Evolutionary conservation across 2,797 vertebrate genomes (phyloP), one percentile per base, ranked within the genome.

Genomic region (Argentina silus): DNA sequence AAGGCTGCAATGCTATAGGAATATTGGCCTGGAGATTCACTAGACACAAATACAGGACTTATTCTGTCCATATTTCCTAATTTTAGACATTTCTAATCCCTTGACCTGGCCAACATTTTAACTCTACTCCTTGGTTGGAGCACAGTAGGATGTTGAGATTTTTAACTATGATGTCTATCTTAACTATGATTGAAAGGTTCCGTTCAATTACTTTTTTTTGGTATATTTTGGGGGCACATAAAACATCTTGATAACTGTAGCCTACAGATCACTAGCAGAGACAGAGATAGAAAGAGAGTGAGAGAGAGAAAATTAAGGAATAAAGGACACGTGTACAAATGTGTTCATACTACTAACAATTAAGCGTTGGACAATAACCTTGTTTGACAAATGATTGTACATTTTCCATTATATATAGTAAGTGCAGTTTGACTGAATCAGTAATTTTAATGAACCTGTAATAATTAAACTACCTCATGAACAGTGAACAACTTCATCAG

Each of bases 261-360:
- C 27, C 27, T 36, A 2, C 2, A 23, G 56, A 10, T 59, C 21
- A 19, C 9, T 11, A 59, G 56, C 21, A 3, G 56, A 59, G 19
- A 8, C 9, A 27, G 55, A 56, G n/a, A 15, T 17, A 59, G 56
- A 11, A 4, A 4, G 27, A 36, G 27, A 36, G 27, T 2, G 27
- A 3, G 56, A 59, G n/a, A 7, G 56, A 23, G 56, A 4, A 21
- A 59, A 59, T 27, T 10, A 11, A 59, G 56, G 56, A 36, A 11
- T 11, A 8, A 59, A 59, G 56, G 21, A 11, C 56, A 59, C 56
- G 21, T 55, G 53, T 55, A 56, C 53, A 56, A 56, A 56, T 56
- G 17, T 56, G 17, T 56, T 56, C 55, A 56, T 6, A 56, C 17
- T 56, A 56, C 19, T n/a, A n/a, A n/a, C 55, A 21, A 56, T 56